Evolutionary conservation across 2,113 vertebrate genomes (phyloP), one percentile per base, ranked within the genome.

Genomic region (Triplophysa dalaica): DNA sequence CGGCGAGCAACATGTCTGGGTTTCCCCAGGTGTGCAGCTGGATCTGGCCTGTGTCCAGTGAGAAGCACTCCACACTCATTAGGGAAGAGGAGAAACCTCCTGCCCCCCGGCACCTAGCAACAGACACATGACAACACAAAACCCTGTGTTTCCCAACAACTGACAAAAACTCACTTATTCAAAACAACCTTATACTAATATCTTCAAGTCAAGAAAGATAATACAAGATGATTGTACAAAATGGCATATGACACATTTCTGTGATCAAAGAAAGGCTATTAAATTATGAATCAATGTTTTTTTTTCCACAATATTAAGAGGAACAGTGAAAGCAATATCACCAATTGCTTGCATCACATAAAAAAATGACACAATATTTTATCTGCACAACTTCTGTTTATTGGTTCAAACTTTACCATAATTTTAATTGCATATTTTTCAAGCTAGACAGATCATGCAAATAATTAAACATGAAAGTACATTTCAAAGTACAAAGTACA

Each of bases 91-190:
- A 86, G 86, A 86, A 66, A 80, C 84, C 85, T 87, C 87, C 84
- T 87, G 85, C 84, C 84, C 84, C 75, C 70, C 60, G 79, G 88
- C 86, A 85, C 84, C 86, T 87, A 91, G 89, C 88, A 90, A 90
- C 88, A 89, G 85, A 88, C 83, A 86, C 84, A 79, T 45, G 83
- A 87, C 85, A 81, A 88, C 89, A 89, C 87, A 89, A 89, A 89
- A 90, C 85, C 88, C 88, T 91, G 85, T 90, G 89, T 89, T 91
- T 91, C 92, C 90, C 92, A 90, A 90, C 83, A 87, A 86, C 88
- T 88, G 77, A 69, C 66, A 81, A 61, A 75, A 38, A 84, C 72
- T 81, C 64, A 80, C 58, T 79, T 76, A 83, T 68, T 74, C 77
- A 85, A 63, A 76, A 76, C 21, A 50, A 76, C 74, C 11, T 17